Conservation (phyloP, 2,888 invertebrate genomes). For the Eilema griseolum region DNA sequence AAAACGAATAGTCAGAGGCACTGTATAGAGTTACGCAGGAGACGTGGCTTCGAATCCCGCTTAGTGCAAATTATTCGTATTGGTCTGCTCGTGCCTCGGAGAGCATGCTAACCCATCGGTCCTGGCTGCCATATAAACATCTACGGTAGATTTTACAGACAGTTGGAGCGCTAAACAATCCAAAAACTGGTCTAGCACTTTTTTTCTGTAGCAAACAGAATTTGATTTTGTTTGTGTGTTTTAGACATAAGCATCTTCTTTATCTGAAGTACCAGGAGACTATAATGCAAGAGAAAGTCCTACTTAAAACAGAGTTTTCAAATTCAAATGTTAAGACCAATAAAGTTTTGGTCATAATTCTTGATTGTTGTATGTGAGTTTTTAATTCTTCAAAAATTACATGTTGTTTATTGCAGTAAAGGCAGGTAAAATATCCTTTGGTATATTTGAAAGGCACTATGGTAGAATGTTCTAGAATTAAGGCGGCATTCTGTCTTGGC, state of each 20-base stretch:
- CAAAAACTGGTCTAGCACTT: too few relatives aligned
- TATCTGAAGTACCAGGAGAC: neutral
- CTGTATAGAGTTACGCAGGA: too few relatives aligned
- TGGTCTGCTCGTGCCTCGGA: too few relatives aligned
- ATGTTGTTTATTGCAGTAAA: conserved; percentile 49
- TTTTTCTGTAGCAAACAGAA: neutral
- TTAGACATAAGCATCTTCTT: neutral
- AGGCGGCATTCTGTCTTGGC: conserved; percentile 41
- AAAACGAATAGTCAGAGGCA: neutral
- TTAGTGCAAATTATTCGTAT: too few relatives aligned
- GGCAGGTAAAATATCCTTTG: conserved; percentile 50
- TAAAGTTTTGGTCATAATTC: neutral
- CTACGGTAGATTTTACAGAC: too few relatives aligned
- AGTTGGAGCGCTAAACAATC: too few relatives aligned
- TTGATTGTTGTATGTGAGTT: conserved; percentile 29
- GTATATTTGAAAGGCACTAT: conserved; percentile 50
- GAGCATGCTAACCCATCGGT: too few relatives aligned
- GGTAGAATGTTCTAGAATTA: conserved; percentile 52
- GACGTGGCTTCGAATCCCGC: too few relatives aligned
- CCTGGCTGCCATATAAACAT: too few relatives aligned
- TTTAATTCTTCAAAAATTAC: conserved; percentile 42
- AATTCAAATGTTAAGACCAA: conserved; percentile 29
- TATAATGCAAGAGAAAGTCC: too few relatives aligned
- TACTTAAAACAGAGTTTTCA: conserved; percentile 16
- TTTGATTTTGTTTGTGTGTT: neutral